Percentiles rank a stretch among this genome's conserved stretches.
phyloP scores from a whole-genome alignment of 64 coral and sea anemone genomes.

The Platygyra sinensis region DNA sequence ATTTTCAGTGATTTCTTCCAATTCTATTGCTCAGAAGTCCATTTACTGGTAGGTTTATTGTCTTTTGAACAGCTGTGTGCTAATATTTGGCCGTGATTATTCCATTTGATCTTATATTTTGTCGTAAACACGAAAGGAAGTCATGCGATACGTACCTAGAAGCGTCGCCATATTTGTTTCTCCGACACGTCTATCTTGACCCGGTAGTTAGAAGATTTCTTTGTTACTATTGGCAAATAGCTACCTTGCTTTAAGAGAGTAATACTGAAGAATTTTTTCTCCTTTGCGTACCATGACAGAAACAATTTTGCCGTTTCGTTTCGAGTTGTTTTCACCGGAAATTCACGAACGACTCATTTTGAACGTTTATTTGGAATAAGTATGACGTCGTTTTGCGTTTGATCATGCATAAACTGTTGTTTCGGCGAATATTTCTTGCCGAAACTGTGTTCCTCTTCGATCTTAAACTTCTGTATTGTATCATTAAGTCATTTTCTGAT shows the following conservation, averaged over 20 bases:
- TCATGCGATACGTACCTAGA: neutral
- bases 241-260: neutral
- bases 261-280: neutral
- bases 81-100: neutral
- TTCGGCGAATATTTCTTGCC: neutral
- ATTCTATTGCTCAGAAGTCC: neutral
- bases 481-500: neutral
- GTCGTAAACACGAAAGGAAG: neutral
- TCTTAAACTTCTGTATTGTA: neutral
- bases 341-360: slow-evolving; percentile 21
- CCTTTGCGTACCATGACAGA: neutral
- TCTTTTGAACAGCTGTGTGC: neutral
- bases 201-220: neutral
- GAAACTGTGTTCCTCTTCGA: neutral
- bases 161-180: slow-evolving; percentile 37
- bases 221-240: neutral
- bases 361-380: neutral
- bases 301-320: neutral
- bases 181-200: neutral
- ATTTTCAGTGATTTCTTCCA: neutral
- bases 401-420: slow-evolving; percentile 12
- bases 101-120: neutral
- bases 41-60: slow-evolving; percentile 15
- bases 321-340: slow-evolving; percentile 2
- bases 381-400: slow-evolving; percentile 12